Percentiles rank a stretch among this genome's conserved stretches.
These are phyloP conservation scores for Oreohelix idahoensis DNA, from an alignment of 1,140 invertebrate species.

Conservation along the genomic window DNA sequence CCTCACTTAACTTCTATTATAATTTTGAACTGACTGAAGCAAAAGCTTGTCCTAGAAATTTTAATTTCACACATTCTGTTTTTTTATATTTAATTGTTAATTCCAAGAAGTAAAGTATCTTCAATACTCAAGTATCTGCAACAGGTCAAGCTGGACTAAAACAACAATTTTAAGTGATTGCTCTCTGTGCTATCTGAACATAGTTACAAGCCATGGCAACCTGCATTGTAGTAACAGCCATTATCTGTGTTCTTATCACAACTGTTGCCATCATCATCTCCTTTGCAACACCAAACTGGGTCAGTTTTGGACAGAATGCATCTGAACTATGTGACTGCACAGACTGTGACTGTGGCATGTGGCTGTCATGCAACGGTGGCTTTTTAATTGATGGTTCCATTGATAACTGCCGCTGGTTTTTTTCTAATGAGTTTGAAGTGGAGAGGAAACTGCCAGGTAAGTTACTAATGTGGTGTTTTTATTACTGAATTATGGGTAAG, in stretches of 20 bases:
- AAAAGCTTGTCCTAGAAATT: too few relatives aligned
- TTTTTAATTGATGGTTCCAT: constrained; percentile 42
- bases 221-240: constrained; percentile 62
- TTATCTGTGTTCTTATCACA: constrained; percentile 64
- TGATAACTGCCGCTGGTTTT: constrained; percentile 67
- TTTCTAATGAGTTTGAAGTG: constrained; percentile 59
- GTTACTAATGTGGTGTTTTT: too few relatives aligned
- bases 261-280: constrained; percentile 67
- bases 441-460: constrained; percentile 63
- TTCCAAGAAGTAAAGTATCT: too few relatives aligned
- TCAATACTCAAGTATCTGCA: too few relatives aligned
- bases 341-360: constrained; percentile 64
- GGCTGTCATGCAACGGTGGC: constrained; percentile 58
- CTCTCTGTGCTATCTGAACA: background rate
- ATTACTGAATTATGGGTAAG: too few relatives aligned
- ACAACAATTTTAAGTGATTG: too few relatives aligned
- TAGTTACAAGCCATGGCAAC: constrained; percentile 54
- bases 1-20: too few relatives aligned
- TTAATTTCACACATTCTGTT: too few relatives aligned
- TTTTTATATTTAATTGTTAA: too few relatives aligned
- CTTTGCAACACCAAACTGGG: constrained; percentile 68
- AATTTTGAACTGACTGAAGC: too few relatives aligned
- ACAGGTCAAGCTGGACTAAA: too few relatives aligned
- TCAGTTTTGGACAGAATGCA: constrained; percentile 45
- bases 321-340: constrained; percentile 46